Evolutionary conservation across 2,113 vertebrate species (phyloP), one percentile per base, ranked within the genome.

Genomic region (Gila orcuttii): DNA sequence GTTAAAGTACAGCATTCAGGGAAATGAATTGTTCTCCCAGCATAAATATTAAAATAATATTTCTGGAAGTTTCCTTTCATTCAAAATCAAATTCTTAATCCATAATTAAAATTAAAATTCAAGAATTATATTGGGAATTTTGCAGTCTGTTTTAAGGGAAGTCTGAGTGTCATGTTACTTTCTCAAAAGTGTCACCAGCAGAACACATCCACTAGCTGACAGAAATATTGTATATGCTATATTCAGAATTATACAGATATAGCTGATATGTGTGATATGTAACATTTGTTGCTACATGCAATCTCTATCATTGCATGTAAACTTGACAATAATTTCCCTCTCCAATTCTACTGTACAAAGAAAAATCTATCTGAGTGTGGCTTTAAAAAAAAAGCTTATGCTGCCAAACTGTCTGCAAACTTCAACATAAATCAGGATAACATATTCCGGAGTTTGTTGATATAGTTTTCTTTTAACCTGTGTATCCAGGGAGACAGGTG

Each of bases 401-500:
- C 62, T 64, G 23, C n/a, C 80, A 82, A 68, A 83, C 33, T 28
- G 33, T 7, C 17, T 50, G 31, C 64, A 83, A 57, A 73, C 47
- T 42, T 36, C 7, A 83, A 83, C 81, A 55, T 79, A 59, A 80
- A 86, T 71, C 64, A 71, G n/a, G 33, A 55, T 52, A 69, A 52
- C 17, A 82, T 50, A 83, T 39, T 84, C 77, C 59, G 47, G 83
- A 59, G 52, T 60, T 39, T 73, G 66, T 83, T 39, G 82, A 83
- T 55, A 55, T 55, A 79, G 45, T 66, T 74, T 64, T 23, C 60
- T 79, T 88, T 91, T 93, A 95, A 96, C 95, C 95, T 94, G 88
- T 95, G 89, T 95, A 95, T 85, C 90, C 89, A 21, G 0, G 87
- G 79, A 89, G 86, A 83, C 95, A 96, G 31, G 91, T 62, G 81